These are phyloP conservation scores for Automeris io DNA, from an alignment of 2,888 invertebrate genomes.

Conservation along the genomic window DNA sequence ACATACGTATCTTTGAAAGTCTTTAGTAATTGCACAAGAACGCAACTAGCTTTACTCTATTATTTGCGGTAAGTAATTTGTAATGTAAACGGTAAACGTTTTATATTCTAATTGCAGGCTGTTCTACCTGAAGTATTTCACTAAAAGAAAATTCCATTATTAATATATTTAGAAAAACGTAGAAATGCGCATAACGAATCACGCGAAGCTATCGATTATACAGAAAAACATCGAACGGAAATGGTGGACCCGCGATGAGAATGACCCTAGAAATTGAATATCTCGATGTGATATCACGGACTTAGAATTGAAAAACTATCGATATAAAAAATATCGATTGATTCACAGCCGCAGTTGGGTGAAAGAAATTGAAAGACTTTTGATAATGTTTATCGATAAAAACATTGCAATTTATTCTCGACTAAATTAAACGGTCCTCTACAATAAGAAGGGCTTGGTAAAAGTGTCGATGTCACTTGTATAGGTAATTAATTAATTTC, in stretches of 20 bases:
- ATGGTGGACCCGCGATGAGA: constrained; percentile 62
- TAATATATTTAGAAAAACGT: constrained; percentile 39
- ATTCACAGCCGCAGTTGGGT: constrained; percentile 50
- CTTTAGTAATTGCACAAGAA: too few relatives aligned
- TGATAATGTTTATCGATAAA: constrained; percentile 19
- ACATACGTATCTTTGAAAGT: too few relatives aligned
- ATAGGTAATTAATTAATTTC: too few relatives aligned
- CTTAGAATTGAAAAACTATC: constrained; percentile 68
- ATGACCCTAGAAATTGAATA: constrained; percentile 69
- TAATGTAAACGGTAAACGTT: not conserved
- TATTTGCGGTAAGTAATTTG: too few relatives aligned
- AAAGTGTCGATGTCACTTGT: too few relatives aligned
- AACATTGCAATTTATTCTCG: too few relatives aligned
- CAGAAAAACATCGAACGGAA: constrained; percentile 55
- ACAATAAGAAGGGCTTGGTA: too few relatives aligned
- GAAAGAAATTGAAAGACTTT: constrained; percentile 23
- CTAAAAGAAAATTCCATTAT: constrained; percentile 41
- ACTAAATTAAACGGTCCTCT: too few relatives aligned
- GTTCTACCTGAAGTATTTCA: constrained; percentile 35
- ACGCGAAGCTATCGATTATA: constrained; percentile 48
- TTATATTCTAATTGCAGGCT: constrained; percentile 1
- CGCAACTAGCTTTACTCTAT: too few relatives aligned
- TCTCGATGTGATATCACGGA: constrained; percentile 71
- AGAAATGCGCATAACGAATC: constrained; percentile 70
- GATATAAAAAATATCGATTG: constrained; percentile 60